These are phyloP conservation scores for Sphenodon punctatus DNA, from an alignment of 2,797 vertebrate genomes.

Conservation along the genomic window DNA sequence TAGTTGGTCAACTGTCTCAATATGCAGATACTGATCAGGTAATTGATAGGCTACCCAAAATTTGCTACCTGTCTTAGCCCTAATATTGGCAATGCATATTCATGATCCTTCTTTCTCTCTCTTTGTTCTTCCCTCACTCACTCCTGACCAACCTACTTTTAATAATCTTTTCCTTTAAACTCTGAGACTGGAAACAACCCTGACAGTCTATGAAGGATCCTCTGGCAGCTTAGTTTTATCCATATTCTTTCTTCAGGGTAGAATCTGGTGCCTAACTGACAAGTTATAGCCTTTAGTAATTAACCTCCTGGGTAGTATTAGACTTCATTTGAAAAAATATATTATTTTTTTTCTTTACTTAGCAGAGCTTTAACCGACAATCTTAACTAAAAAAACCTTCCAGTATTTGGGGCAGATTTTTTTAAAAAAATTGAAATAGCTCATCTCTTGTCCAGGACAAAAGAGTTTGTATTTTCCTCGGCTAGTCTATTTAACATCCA, in stretches of 20 bases:
- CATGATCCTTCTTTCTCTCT: background rate
- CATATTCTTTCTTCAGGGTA: conserved; percentile 28
- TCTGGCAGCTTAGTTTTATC: conserved; percentile 14
- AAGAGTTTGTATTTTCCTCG: conserved; percentile 34
- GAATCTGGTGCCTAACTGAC: conserved; percentile 45
- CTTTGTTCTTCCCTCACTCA: conserved; percentile 20
- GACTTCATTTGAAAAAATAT: conserved; percentile 5
- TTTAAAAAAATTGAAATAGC: no score
- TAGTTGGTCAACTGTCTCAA: no score
- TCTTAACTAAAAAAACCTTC: conserved; percentile 1
- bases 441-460: background rate
- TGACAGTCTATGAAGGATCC: conserved; percentile 18
- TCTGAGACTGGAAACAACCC: conserved; percentile 32
- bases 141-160: background rate
- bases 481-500: conserved; percentile 12
- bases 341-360: conserved; percentile 28
- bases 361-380: conserved; percentile 36
- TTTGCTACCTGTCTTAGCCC: no score
- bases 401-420: background rate
- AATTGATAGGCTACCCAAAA: no score
- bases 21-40: no score
- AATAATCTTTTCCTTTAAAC: conserved; percentile 41
- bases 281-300: conserved; percentile 52
- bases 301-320: conserved; percentile 56
- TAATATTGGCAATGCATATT: background rate